A percentile compares a stretch with the other conserved stretches of the same genome.
These are phyloP conservation scores for Mimas tiliae DNA, from an alignment of 2,888 invertebrate species.

Conservation along the genomic window DNA sequence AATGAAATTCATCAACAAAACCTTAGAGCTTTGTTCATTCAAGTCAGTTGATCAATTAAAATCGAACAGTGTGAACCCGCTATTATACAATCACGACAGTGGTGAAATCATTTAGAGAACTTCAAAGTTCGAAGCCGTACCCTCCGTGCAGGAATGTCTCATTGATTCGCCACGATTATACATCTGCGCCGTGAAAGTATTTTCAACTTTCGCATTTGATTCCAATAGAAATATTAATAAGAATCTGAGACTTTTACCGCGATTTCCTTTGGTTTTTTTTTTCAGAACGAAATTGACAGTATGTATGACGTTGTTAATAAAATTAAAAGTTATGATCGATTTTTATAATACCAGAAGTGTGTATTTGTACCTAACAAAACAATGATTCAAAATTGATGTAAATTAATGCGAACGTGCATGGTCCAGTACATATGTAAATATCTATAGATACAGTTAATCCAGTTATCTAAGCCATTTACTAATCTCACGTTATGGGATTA, in stretches of 20 bases:
- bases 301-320: too few relatives aligned
- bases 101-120: constrained; percentile 59
- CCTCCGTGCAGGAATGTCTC: constrained; percentile 69
- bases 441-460: constrained; percentile 24
- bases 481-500: constrained; percentile 41
- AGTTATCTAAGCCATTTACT: constrained; percentile 34
- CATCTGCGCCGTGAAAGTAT: constrained; percentile 72
- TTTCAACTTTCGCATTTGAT: constrained; percentile 65
- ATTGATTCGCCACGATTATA: constrained; percentile 69
- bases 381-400: not conserved
- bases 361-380: too few relatives aligned
- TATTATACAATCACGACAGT: constrained; percentile 25
- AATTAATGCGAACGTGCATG: not conserved
- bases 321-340: too few relatives aligned
- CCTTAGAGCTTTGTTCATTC: too few relatives aligned
- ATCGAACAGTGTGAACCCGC: too few relatives aligned
- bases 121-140: constrained; percentile 59
- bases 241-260: constrained; percentile 50
- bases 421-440: not conserved
- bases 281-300: constrained; percentile 4
- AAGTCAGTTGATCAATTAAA: too few relatives aligned
- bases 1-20: too few relatives aligned
- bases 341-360: too few relatives aligned
- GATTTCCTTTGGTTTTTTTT: not conserved
- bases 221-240: constrained; percentile 70